Evolutionary conservation across 2,113 vertebrate species (phyloP).

Genomic region (Anolis carolinensis): DNA sequence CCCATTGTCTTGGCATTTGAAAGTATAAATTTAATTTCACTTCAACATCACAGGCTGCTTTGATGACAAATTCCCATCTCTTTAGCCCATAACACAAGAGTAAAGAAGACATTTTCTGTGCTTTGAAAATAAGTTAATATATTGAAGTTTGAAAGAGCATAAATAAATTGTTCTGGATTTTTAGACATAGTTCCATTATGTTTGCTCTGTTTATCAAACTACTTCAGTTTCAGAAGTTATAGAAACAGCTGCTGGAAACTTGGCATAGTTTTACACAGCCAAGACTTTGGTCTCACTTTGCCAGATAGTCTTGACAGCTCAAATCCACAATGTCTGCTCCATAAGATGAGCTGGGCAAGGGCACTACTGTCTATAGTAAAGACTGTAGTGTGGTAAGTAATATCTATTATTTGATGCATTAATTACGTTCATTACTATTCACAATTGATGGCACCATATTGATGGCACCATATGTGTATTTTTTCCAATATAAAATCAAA

Average conservation of each 20-base stretch:
- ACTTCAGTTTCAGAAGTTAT: not conserved
- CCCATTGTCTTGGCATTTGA: constrained; percentile 70
- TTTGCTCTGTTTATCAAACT: constrained; percentile 3
- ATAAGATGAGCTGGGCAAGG: not conserved
- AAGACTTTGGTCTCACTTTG: not conserved
- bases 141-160: constrained; percentile 44
- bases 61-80: constrained; percentile 69
- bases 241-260: not conserved
- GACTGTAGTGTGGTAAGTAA: not conserved
- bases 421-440: not conserved
- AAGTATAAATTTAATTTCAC: constrained; percentile 71
- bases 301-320: not conserved
- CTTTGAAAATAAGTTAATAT: constrained; percentile 69
- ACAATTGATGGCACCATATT: not conserved
- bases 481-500: not conserved
- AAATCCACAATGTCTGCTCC: not conserved
- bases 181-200: not conserved
- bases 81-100: constrained; percentile 67
- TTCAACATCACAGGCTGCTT: constrained; percentile 67
- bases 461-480: not conserved
- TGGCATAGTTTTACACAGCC: not conserved
- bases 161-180: constrained; percentile 33
- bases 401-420: not conserved
- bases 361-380: not conserved
- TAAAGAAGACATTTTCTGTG: constrained; percentile 71